Percentiles rank a stretch among this genome's conserved stretches.
These are phyloP conservation scores for Phenganax stokvisi DNA, from an alignment of 92 coral and sea anemone genomes.

Conservation along the genomic window DNA sequence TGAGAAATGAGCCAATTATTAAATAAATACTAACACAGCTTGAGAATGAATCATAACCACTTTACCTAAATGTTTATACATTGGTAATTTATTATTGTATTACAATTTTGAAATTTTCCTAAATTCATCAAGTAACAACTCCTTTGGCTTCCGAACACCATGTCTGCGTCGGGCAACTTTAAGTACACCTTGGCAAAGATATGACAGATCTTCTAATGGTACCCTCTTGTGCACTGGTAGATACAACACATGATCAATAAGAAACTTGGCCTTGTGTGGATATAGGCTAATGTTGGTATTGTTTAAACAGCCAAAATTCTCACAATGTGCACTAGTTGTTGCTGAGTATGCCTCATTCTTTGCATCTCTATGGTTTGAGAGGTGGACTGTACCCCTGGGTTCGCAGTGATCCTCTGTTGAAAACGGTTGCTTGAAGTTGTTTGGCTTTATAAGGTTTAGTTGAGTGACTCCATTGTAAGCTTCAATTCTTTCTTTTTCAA, in stretches of 20 bases:
- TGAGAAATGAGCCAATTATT: no score
- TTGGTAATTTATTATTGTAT: neutral
- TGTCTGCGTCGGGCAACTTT: conserved; percentile 50
- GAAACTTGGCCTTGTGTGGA: conserved; percentile 91
- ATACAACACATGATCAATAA: conserved; percentile 84
- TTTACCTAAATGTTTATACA: no score
- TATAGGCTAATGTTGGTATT: conserved; percentile 1
- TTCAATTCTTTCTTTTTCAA: conserved; percentile 74
- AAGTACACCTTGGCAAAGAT: conserved; percentile 63
- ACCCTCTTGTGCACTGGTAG: conserved; percentile 90
- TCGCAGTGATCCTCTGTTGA: conserved; percentile 14
- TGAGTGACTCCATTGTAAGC: conserved; percentile 91
- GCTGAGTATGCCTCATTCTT: neutral
- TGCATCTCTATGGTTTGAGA: neutral
- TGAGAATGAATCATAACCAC: no score
- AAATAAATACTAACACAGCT: no score
- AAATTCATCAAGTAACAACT: neutral
- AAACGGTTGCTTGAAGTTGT: neutral
- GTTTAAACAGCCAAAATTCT: conserved; percentile 15
- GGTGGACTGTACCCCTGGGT: neutral
- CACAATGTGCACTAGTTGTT: neutral
- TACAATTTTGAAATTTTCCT: conserved; percentile 1
- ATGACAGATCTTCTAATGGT: conserved; percentile 70
- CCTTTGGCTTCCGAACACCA: conserved; percentile 1
- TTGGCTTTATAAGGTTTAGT: conserved; percentile 71